phyloP scores from a whole-genome alignment of 1,140 invertebrate genomes.

The Aphelinus certus region DNA sequence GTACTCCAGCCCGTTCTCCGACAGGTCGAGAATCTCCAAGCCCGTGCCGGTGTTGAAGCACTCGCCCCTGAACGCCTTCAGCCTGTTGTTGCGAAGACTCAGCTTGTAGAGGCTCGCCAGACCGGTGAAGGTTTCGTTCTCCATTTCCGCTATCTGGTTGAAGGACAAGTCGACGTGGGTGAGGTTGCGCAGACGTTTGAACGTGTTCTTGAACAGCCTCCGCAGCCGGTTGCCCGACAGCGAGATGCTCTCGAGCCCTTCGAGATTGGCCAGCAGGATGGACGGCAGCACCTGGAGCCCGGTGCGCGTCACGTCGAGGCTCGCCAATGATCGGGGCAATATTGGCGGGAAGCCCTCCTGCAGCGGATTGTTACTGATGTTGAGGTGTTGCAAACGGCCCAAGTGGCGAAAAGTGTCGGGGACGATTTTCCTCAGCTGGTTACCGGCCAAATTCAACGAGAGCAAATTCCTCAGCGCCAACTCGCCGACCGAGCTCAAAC shows the following conservation, averaged over 20 bases:
- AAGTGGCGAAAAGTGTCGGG: conserved; percentile 76
- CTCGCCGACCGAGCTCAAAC: conserved; percentile 74
- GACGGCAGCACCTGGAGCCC: conserved; percentile 76
- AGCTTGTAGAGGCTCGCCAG: conserved; percentile 78
- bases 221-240: conserved; percentile 75
- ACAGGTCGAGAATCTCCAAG: conserved; percentile 73
- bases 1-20: conserved; percentile 76
- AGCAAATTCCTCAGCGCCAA: conserved; percentile 73
- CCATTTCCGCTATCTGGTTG: conserved; percentile 82
- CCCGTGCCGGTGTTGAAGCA: conserved; percentile 79
- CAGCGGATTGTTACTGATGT: conserved; percentile 81
- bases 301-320: conserved; percentile 79
- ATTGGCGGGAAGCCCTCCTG: conserved; percentile 63
- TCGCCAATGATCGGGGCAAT: conserved; percentile 65
- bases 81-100: conserved; percentile 79
- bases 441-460: conserved; percentile 81
- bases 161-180: conserved; percentile 77
- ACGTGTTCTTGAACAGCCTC: conserved; percentile 77
- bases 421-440: conserved; percentile 77
- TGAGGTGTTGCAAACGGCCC: conserved; percentile 75
- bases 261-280: conserved; percentile 75
- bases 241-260: conserved; percentile 73
- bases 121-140: conserved; percentile 77
- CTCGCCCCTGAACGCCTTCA: conserved; percentile 77
- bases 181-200: conserved; percentile 77